Percentiles rank a stretch among this genome's conserved stretches.
phyloP scores from a whole-genome alignment of 1,140 invertebrate genomes.

The Hypothenemus hampei region DNA sequence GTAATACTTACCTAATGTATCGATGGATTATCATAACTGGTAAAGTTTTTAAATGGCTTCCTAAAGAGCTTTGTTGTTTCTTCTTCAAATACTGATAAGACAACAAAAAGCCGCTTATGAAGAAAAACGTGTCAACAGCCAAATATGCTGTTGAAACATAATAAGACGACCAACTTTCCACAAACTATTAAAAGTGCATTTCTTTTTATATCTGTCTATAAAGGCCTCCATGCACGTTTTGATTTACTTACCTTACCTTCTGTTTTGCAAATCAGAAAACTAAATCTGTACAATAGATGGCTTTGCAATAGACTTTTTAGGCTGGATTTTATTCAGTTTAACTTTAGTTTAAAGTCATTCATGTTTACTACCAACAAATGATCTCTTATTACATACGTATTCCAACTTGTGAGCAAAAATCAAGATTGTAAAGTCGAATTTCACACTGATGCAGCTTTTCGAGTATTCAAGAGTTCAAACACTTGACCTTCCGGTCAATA shows the following conservation, averaged over 20 bases:
- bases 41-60: slow-evolving; percentile 22
- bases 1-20: slow-evolving; percentile 33
- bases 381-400: too few relatives aligned
- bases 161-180: slow-evolving; percentile 4
- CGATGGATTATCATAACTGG: slow-evolving; percentile 34
- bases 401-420: too few relatives aligned
- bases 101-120: slow-evolving; percentile 34
- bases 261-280: background rate
- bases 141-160: slow-evolving; percentile 28
- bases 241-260: too few relatives aligned
- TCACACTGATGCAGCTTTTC: too few relatives aligned
- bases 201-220: background rate
- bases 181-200: slow-evolving; percentile 19
- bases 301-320: background rate
- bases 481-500: too few relatives aligned
- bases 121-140: slow-evolving; percentile 39
- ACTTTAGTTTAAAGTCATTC: background rate
- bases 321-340: background rate
- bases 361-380: too few relatives aligned
- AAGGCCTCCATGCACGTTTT: too few relatives aligned
- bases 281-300: background rate
- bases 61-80: slow-evolving; percentile 4
- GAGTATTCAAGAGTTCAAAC: too few relatives aligned
- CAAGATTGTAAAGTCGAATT: too few relatives aligned
- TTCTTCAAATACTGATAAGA: slow-evolving; percentile 35